Evolutionary conservation across 2,797 vertebrate species (phyloP), one percentile per base, ranked within the genome.

Genomic region (Karalla daura): DNA sequence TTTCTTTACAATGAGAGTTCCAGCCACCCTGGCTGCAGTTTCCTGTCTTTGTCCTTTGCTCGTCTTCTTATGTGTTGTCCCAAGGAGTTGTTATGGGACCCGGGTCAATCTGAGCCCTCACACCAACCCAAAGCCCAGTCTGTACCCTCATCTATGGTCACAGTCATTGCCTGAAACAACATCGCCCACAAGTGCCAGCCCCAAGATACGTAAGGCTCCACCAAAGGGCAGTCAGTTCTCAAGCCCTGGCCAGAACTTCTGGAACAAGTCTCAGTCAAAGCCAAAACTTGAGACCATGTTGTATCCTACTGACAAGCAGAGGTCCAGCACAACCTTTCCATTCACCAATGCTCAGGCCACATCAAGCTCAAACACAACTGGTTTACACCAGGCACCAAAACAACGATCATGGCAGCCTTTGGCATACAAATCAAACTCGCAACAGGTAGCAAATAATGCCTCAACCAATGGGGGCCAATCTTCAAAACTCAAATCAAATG

Each of bases 1-100:
- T 72, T 69, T 76, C 88, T 93, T 93, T 94, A 97, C 94, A 93
- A 98, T 98, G 96, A 96, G 89, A 96, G 89, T 95, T 93, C 90
- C 92, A 90, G 92, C 93, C 85, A 86, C 91, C 4, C 39, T 44
- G 40, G 63, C 83, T 73, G 93, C 39, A 74, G 27, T 53, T 50
- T 74, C 90, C 93, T 93, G 92, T 89, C 92, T 96, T 91, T 95
- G 94, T 78, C 93, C 95, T 92, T 91, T 96, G 87, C 92, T 96
- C 55, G 92, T 96, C 86, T 95, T 95, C 93, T 95, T 98, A 82
- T 96, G 95, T 89, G 93, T 95, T 78, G 91, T 95, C 83, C 91
- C 95, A 78, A 94, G 94, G 87, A 94, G 93, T 88, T 95, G 93
- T 90, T 91, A 93, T 69, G 95, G 95, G 90, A 91, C 92, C 83